Percentiles rank a stretch among this genome's conserved stretches.
These are phyloP conservation scores for Euwallacea fornicatus DNA, from an alignment of 1,140 invertebrate species.

Conservation along the genomic window DNA sequence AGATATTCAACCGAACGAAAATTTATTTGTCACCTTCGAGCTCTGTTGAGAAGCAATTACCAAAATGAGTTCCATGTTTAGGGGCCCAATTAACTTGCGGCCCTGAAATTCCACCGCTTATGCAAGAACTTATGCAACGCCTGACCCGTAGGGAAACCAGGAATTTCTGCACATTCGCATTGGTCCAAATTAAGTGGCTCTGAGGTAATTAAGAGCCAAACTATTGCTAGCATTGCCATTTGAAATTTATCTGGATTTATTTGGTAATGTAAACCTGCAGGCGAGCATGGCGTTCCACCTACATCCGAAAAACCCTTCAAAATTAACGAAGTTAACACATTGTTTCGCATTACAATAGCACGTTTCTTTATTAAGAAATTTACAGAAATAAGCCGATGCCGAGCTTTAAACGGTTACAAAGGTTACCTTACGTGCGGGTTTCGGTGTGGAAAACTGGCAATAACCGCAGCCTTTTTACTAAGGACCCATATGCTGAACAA, in stretches of 20 bases:
- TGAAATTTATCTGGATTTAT: constrained; percentile 7
- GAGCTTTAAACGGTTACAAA: no score
- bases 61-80: constrained; percentile 17
- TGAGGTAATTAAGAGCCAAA: constrained; percentile 15
- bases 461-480: no score
- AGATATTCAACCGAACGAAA: not conserved
- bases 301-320: no score
- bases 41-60: constrained; percentile 13
- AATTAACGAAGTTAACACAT: no score
- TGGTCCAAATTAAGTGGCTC: constrained; percentile 18
- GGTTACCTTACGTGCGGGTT: no score
- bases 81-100: constrained; percentile 13
- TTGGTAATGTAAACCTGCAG: not conserved
- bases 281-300: no score
- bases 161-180: constrained; percentile 26
- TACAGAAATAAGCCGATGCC: no score
- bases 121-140: constrained; percentile 19
- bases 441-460: no score
- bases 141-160: constrained; percentile 16
- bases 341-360: no score
- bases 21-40: constrained; percentile 3
- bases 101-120: constrained; percentile 15
- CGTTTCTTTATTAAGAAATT: no score
- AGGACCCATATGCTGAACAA: no score
- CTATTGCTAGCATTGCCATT: constrained; percentile 1